These are phyloP conservation scores for Kobus ellipsiprymnus DNA, from an alignment of 2,113 vertebrate genomes.

Conservation along the genomic window DNA sequence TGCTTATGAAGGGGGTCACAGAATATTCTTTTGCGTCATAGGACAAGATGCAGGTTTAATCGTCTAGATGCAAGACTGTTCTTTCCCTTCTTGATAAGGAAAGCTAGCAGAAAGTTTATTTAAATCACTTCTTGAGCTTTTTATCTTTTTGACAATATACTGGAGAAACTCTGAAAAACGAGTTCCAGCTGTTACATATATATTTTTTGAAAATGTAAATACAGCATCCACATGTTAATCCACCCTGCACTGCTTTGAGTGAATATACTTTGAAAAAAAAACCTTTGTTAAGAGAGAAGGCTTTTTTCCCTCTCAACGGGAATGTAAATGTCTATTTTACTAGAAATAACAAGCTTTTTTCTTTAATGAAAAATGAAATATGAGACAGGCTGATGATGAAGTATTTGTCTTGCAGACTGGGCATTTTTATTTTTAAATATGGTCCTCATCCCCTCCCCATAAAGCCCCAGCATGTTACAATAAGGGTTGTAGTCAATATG, in stretches of 20 bases:
- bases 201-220: conserved; percentile 74
- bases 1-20: not conserved
- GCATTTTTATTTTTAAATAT: not conserved
- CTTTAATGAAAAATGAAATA: not conserved
- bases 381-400: not conserved
- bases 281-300: not conserved
- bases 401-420: not conserved
- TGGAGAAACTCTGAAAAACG: conserved; percentile 49
- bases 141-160: conserved; percentile 34
- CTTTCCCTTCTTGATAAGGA: not conserved
- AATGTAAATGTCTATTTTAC: conserved; percentile 44
- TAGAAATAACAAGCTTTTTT: conserved; percentile 28
- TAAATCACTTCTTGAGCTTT: conserved; percentile 44
- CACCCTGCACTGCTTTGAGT: conserved; percentile 56
- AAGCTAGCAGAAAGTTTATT: not conserved
- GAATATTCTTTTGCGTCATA: not conserved
- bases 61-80: not conserved
- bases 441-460: not conserved
- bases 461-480: no score
- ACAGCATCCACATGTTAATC: conserved; percentile 56
- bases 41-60: not conserved
- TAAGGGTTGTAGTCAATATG: not conserved
- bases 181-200: conserved; percentile 35
- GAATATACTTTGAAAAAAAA: conserved; percentile 29
- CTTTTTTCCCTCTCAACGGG: not conserved